Evolutionary conservation across 2,113 vertebrate genomes (phyloP).

Genomic region (Aramus guarauna): DNA sequence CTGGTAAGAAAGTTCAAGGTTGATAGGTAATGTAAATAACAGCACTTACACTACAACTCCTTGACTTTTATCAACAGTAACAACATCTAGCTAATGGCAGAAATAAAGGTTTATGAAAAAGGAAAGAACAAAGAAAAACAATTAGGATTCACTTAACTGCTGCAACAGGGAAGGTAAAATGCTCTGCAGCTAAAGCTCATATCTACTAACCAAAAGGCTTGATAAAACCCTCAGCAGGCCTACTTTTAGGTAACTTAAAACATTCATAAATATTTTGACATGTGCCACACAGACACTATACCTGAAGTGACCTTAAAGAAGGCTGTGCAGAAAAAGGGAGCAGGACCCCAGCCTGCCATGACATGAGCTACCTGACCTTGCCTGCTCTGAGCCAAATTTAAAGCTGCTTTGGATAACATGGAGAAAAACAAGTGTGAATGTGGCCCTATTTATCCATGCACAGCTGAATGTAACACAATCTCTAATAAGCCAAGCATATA

Average conservation of each 20-base stretch:
- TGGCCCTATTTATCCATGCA: not conserved
- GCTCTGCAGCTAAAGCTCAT: not conserved
- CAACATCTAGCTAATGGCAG: not conserved
- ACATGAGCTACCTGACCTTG: not conserved
- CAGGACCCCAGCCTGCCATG: fast-evolving
- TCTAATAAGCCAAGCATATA: not conserved
- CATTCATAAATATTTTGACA: not conserved
- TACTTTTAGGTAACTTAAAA: not conserved
- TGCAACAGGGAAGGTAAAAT: not conserved
- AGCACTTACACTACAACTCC: fast-evolving
- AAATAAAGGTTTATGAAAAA: not conserved
- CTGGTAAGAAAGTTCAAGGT: not conserved
- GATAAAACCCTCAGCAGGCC: not conserved
- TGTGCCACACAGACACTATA: fast-evolving
- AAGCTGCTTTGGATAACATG: not conserved
- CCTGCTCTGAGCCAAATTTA: not conserved
- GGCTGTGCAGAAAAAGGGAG: not conserved
- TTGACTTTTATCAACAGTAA: fast-evolving
- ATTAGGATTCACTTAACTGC: not conserved
- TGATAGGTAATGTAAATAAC: too few species aligned
- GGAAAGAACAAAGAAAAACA: not conserved
- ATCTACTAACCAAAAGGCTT: not conserved
- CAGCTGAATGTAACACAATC: not conserved
- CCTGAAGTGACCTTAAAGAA: not conserved
- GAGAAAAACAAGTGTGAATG: not conserved